Evolutionary conservation across 2,797 vertebrate species (phyloP).

Genomic region (Cirrhinus molitorella): DNA sequence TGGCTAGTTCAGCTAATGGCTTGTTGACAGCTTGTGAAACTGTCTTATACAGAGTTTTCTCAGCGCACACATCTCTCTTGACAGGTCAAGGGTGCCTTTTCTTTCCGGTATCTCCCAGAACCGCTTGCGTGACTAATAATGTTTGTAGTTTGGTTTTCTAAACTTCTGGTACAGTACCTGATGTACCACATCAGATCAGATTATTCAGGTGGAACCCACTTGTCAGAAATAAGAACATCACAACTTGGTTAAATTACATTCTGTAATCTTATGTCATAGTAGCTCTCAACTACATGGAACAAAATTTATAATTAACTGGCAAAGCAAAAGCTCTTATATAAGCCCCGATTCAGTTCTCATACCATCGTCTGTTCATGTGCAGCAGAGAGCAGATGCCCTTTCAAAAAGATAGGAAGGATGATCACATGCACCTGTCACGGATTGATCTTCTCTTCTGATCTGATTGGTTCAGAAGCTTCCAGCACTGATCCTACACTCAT

Average conservation of each 20-base stretch:
- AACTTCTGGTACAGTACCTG: slow-evolving; percentile 28
- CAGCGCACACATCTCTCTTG: neutral
- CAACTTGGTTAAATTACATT: slow-evolving; percentile 37
- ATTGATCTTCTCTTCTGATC: slow-evolving; percentile 40
- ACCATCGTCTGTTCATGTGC: neutral
- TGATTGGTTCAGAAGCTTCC: slow-evolving; percentile 35
- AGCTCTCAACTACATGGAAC: neutral
- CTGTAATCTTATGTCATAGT: neutral
- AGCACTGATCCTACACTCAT: neutral
- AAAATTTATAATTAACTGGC: neutral
- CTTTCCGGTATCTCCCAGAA: slow-evolving; percentile 24
- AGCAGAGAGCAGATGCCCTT: slow-evolving; percentile 8
- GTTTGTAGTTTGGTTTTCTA: slow-evolving; percentile 45
- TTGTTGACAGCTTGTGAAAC: neutral
- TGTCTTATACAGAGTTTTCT: neutral
- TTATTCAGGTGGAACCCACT: slow-evolving; percentile 45
- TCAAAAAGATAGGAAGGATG: slow-evolving; percentile 8
- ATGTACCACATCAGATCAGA: slow-evolving; percentile 36
- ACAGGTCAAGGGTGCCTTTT: slow-evolving; percentile 34
- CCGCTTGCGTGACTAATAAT: slow-evolving; percentile 56
- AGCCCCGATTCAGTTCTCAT: neutral
- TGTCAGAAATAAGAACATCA: slow-evolving; percentile 28
- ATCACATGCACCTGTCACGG: slow-evolving; percentile 35
- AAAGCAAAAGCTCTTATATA: neutral
- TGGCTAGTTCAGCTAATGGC: neutral